A percentile compares a stretch with the other conserved stretches of the same genome.
These are phyloP conservation scores for Acrossocheilus wenchowensis DNA, from an alignment of 2,797 vertebrate genomes.

Conservation along the genomic window DNA sequence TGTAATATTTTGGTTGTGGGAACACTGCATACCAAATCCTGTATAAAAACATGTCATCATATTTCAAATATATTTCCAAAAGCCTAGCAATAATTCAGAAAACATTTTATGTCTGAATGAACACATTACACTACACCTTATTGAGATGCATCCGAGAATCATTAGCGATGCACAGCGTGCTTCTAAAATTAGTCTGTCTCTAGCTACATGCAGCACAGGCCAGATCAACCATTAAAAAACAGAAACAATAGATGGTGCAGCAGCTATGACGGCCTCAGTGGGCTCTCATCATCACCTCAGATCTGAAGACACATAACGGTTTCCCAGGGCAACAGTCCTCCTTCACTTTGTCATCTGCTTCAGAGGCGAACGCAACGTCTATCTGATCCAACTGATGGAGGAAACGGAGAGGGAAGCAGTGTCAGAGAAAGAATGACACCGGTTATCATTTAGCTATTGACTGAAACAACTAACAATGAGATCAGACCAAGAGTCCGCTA, in stretches of 20 bases:
- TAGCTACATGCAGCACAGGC: constrained; percentile 10
- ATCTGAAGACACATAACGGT: constrained; percentile 89
- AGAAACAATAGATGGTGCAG: constrained; percentile 1
- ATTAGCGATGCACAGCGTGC: not conserved
- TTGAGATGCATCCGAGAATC: not conserved
- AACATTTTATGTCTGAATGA: not conserved
- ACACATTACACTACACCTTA: not conserved
- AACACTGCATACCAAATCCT: not conserved
- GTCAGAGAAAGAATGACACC: constrained; percentile 2
- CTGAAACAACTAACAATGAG: not conserved
- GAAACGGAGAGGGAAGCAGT: constrained; percentile 59
- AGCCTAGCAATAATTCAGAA: not conserved
- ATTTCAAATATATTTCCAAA: not conserved
- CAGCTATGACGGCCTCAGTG: constrained; percentile 4
- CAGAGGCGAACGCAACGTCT: constrained; percentile 90
- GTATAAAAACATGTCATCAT: not conserved
- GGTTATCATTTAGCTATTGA: not conserved
- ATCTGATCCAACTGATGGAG: constrained; percentile 85
- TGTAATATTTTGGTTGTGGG: not conserved
- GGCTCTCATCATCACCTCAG: constrained; percentile 81
- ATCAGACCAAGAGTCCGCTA: not conserved
- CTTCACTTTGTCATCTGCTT: constrained; percentile 93
- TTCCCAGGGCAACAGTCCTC: constrained; percentile 98
- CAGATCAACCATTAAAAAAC: constrained; percentile 19
- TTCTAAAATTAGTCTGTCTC: constrained; percentile 35